A percentile compares a stretch with the other conserved stretches of the same genome.
These are phyloP conservation scores for Hypsopygia costalis DNA, from an alignment of 2,888 invertebrate genomes.

Conservation along the genomic window DNA sequence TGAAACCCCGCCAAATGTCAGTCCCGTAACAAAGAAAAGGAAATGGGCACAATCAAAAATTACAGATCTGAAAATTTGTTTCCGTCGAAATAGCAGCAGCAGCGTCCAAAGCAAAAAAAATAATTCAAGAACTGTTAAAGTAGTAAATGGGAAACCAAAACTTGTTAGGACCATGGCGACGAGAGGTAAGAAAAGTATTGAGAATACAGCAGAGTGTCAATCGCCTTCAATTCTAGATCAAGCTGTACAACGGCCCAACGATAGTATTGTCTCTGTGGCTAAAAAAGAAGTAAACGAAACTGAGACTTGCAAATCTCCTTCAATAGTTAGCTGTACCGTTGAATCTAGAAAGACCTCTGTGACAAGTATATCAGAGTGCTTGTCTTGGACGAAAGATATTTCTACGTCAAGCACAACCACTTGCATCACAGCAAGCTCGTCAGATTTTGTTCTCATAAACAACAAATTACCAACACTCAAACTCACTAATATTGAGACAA, in stretches of 20 bases:
- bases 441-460: conserved; percentile 48
- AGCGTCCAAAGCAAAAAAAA: not conserved
- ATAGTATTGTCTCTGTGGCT: not conserved
- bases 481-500: conserved; percentile 30
- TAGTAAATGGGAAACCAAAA: not conserved
- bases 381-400: conserved; percentile 62
- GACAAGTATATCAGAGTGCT: conserved; percentile 32
- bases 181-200: conserved; percentile 17
- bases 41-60: conserved; percentile 6
- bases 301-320: not conserved
- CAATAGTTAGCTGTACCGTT: conserved; percentile 10
- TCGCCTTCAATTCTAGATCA: conserved; percentile 14
- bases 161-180: not conserved
- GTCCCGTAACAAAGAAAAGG: not conserved
- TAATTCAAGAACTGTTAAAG: not conserved
- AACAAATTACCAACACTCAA: conserved; percentile 52
- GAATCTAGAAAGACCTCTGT: conserved; percentile 34
- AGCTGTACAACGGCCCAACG: not conserved
- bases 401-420: conserved; percentile 51
- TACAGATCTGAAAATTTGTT: conserved; percentile 2
- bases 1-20: too few relatives aligned
- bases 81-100: not conserved
- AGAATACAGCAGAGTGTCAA: not conserved
- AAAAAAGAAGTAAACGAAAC: not conserved
- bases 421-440: conserved; percentile 39